Evolutionary conservation across 2,113 vertebrate species (phyloP), one percentile per base, ranked within the genome.

Genomic region (Caretta caretta): DNA sequence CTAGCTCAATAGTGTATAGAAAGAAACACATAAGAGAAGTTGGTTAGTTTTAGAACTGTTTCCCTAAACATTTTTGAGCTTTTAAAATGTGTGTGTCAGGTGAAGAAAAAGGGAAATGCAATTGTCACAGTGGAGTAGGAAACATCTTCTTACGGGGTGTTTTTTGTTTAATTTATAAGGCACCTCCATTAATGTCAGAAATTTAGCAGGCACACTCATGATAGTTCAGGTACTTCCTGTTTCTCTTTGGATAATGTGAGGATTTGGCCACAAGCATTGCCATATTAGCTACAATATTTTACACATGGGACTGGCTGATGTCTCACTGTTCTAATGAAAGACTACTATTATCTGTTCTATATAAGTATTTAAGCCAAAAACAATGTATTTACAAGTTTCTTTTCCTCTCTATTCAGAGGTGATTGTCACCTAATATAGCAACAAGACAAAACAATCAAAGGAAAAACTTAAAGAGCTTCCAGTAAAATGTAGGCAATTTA

Each of bases 251-350:
- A 75, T 92, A 92, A 89, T 1, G 0, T 56, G 87, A 87, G 57
- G 78, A 92, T 93, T 92, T 93, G 27, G 62, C 84, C 92, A 86
- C 86, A 90, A 59, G 50, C 56, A 38, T 86, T 88, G 20, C 53
- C 57, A 95, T 31, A 90, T 96, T 97, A 96, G 93, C 90, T 91
- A 85, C 38, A 35, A 95, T 97, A 85, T 86, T 93, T 88, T 94
- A 94, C 83, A 94, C 93, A 88, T 84, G 86, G 62, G 86, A 96
- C 54, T 59, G 92, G 75, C 59, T 42, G 78, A 86, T 90, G 80
- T 62, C 75, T 95, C 92, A 91, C 46, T 95, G 84, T 95, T 91
- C 27, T 90, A 86, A 96, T 94, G 86, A 83, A 91, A 96, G 38
- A 78, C 76, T 88, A 79, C 90, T 96, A 95, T 91, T 84, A 81